Conservation (phyloP, 2,888 invertebrate genomes). For the Pachycephus smyrnensis region DNA sequence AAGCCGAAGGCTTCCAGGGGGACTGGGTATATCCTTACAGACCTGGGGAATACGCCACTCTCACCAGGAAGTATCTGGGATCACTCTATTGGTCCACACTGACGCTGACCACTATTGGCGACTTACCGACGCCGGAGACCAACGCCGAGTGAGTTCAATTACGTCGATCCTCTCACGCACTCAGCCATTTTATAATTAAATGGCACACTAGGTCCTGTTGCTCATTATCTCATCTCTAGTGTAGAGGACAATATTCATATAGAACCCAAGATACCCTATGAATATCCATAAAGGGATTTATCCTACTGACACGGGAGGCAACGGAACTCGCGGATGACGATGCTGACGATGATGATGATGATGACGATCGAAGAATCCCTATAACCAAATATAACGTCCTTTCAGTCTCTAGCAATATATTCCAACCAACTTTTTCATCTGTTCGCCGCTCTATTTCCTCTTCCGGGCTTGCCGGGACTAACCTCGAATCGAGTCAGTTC, state of each 20-base stretch:
- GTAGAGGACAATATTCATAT: background rate
- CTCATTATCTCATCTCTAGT: background rate
- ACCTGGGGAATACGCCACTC: slow-evolving; percentile 88
- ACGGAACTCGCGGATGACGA: background rate
- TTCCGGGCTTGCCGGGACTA: background rate
- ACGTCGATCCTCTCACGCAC: slow-evolving; percentile 16
- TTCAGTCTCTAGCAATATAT: background rate
- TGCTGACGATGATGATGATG: background rate
- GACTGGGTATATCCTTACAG: slow-evolving; percentile 92
- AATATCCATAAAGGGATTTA: background rate
- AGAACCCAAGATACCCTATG: background rate
- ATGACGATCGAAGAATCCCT: background rate
- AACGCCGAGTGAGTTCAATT: slow-evolving; percentile 90
- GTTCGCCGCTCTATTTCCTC: background rate
- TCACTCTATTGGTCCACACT: slow-evolving; percentile 97
- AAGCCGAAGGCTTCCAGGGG: slow-evolving; percentile 89
- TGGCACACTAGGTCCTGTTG: background rate
- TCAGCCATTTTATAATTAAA: background rate
- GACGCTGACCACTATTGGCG: slow-evolving; percentile 95
- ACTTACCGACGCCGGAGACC: slow-evolving; percentile 94
- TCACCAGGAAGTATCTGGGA: slow-evolving; percentile 93
- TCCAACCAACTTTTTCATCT: background rate
- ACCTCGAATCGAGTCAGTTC: background rate
- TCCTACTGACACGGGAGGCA: background rate
- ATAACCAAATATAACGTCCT: background rate